Conservation (phyloP, 2,888 invertebrate species). For the Catotricha subobsoleta region DNA sequence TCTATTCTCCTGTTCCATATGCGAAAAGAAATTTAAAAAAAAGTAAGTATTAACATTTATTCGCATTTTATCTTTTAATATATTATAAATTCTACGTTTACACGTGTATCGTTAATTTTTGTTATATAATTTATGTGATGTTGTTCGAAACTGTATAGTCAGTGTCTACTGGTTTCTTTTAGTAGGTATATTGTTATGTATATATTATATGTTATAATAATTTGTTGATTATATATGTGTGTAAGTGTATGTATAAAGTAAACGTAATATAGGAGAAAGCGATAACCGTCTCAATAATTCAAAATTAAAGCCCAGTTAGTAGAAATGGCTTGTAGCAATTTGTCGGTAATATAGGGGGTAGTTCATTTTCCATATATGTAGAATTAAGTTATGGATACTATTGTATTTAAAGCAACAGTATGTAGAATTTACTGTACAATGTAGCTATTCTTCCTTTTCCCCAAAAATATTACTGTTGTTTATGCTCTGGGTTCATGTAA, state of each 20-base stretch:
- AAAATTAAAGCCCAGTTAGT: conserved; percentile 3
- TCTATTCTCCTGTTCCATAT: conserved; percentile 3
- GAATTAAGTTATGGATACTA: not conserved
- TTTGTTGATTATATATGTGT: not conserved
- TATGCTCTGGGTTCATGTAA: not conserved
- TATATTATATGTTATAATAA: no score
- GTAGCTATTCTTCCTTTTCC: not conserved
- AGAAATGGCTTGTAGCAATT: conserved; percentile 4
- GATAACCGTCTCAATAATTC: conserved; percentile 5
- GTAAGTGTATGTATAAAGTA: not conserved
- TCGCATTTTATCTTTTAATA: no score
- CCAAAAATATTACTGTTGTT: not conserved
- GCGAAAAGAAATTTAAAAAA: conserved; percentile 5
- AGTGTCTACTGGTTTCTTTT: no score
- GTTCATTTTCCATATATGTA: not conserved
- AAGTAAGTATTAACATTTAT: conserved; percentile 8
- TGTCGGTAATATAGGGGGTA: conserved; percentile 1
- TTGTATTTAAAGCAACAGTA: no score
- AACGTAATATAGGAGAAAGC: not conserved
- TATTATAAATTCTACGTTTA: no score
- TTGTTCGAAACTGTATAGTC: no score
- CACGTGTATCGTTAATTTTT: no score
- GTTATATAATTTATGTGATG: no score
- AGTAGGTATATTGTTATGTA: no score
- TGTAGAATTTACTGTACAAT: not conserved